These are phyloP conservation scores for Hemithea aestivaria DNA, from an alignment of 2,888 invertebrate genomes.

Conservation along the genomic window DNA sequence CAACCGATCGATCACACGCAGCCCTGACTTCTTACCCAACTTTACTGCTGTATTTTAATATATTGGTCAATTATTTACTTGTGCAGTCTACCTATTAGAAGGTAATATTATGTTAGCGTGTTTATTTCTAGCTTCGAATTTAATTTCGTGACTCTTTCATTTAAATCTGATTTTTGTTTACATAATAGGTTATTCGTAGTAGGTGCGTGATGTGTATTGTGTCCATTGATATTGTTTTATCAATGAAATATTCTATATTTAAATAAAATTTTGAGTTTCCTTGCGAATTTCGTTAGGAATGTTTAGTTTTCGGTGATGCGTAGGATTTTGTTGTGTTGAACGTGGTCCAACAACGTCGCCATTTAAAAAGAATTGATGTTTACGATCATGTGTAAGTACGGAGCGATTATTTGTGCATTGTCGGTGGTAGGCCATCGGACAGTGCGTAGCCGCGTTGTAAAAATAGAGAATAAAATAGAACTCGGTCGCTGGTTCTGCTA, in stretches of 20 bases:
- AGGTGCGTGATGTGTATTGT: too few species aligned
- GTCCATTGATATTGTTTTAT: too few species aligned
- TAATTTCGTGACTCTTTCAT: too few species aligned
- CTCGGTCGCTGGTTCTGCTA: slow-evolving; percentile 66
- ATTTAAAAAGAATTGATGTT: slow-evolving; percentile 35
- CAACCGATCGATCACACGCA: slow-evolving; percentile 52
- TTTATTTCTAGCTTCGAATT: too few species aligned
- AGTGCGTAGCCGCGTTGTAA: slow-evolving; percentile 53
- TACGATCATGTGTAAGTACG: slow-evolving; percentile 42
- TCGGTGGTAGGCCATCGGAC: slow-evolving; percentile 48
- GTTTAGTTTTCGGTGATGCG: slow-evolving; percentile 24
- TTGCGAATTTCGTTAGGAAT: slow-evolving; percentile 5
- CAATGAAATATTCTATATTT: too few species aligned
- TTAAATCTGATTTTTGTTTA: too few species aligned
- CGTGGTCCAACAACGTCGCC: slow-evolving; percentile 45
- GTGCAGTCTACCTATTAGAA: too few species aligned
- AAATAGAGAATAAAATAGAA: slow-evolving; percentile 62
- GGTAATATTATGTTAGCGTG: too few species aligned
- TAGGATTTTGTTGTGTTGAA: slow-evolving; percentile 40
- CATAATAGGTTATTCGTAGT: too few species aligned
- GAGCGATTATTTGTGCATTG: slow-evolving; percentile 46
- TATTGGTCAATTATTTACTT: too few species aligned
- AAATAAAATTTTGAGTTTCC: too few species aligned
- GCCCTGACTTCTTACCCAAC: slow-evolving; percentile 41
- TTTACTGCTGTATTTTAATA: too few species aligned